Conservation (phyloP, 2,888 invertebrate species). For the Amiota mariae region DNA sequence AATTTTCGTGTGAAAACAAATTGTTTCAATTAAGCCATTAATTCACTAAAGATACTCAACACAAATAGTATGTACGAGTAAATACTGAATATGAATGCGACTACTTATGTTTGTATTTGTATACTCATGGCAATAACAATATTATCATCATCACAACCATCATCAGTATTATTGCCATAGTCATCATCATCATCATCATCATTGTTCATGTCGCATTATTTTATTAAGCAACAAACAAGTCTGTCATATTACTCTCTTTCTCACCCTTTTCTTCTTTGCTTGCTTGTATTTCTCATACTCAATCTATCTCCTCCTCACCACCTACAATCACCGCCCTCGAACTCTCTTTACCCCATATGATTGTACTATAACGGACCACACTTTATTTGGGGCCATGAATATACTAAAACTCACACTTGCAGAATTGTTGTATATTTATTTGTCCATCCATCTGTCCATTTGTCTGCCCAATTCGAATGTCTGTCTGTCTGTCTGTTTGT, state of each 20-base stretch:
- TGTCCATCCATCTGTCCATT: conserved; percentile 38
- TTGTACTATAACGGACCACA: conserved; percentile 6
- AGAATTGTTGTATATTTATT: conserved; percentile 15
- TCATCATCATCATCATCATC: conserved; percentile 40
- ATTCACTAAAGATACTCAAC: conserved; percentile 58
- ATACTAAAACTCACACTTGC: conserved; percentile 11
- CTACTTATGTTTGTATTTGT: conserved; percentile 22
- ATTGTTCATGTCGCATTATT: conserved; percentile 71
- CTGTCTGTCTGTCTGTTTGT: conserved; percentile 34
- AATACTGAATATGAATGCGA: conserved; percentile 31
- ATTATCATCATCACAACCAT: conserved; percentile 43
- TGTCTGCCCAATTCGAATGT: conserved; percentile 18
- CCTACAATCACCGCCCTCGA: conserved; percentile 28
- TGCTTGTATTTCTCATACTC: no score
- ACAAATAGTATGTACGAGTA: conserved; percentile 29
- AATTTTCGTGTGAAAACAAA: conserved; percentile 67
- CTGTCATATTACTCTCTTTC: background rate
- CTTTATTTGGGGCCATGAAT: conserved; percentile 8
- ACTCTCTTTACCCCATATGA: conserved; percentile 7
- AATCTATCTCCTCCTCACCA: conserved; percentile 24
- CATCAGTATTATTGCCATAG: conserved; percentile 30
- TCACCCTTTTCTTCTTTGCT: no score
- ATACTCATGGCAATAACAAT: conserved; percentile 27
- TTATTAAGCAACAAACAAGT: conserved; percentile 60
- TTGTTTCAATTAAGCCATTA: conserved; percentile 73